Conservation (phyloP, 2,888 invertebrate genomes). For the Nephrotoma guestfalica region DNA sequence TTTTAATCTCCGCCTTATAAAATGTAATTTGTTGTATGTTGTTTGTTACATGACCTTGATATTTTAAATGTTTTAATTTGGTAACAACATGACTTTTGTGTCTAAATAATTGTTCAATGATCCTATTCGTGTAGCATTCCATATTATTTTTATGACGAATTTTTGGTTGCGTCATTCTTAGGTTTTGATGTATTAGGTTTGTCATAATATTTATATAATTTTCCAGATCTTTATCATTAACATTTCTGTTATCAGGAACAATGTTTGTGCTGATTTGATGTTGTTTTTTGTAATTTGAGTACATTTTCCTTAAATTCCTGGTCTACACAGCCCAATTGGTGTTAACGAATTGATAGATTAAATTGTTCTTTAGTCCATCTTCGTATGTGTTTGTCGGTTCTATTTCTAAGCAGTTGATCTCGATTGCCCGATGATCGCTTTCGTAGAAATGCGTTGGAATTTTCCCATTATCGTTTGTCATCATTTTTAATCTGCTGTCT, state of each 20-base stretch:
- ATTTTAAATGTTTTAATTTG: not conserved
- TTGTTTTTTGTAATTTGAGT: too few species aligned
- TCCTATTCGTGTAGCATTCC: not conserved
- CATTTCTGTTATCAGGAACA: not conserved
- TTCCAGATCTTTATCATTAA: too few species aligned
- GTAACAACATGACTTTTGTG: not conserved
- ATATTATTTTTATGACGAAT: not conserved
- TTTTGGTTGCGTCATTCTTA: too few species aligned
- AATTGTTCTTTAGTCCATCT: not conserved
- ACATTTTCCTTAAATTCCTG: not conserved
- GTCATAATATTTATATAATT: too few species aligned
- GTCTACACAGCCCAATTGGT: not conserved
- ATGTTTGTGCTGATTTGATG: not conserved
- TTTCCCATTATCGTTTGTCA: not conserved
- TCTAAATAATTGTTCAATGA: not conserved
- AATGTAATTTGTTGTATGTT: not conserved
- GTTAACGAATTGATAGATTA: not conserved
- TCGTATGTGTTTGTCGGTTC: not conserved
- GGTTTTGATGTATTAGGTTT: too few species aligned
- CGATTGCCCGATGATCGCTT: not conserved
- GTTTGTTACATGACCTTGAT: not conserved
- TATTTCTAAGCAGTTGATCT: not conserved
- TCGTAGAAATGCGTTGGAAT: not conserved
- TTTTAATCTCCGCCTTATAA: not conserved
- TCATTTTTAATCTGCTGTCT: not conserved